phyloP scores from a whole-genome alignment of 2,888 invertebrate genomes.

The Apamea epomidion region DNA sequence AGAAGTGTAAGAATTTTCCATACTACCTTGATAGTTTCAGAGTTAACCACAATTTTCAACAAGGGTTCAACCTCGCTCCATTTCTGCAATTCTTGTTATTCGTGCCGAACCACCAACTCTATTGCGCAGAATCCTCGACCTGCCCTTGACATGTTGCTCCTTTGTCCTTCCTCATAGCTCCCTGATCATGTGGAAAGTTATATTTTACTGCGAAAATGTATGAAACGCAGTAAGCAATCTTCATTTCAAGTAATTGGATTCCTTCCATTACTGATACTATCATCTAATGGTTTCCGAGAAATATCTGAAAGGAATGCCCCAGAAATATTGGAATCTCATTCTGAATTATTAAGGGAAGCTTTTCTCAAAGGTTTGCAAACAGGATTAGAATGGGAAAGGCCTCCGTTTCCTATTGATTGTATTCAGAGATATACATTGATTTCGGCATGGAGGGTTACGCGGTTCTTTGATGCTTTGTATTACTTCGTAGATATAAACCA shows the following conservation, averaged over 20 bases:
- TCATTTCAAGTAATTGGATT: slow-evolving; percentile 25
- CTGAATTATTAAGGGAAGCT: slow-evolving; percentile 28
- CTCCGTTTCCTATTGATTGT: slow-evolving; percentile 40
- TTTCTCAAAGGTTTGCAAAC: slow-evolving; percentile 46
- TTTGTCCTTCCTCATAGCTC: slow-evolving; percentile 80
- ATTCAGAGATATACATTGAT: slow-evolving; percentile 35
- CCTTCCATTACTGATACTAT: slow-evolving; percentile 2
- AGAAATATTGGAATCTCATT: slow-evolving; percentile 33
- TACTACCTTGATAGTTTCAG: slow-evolving; percentile 23
- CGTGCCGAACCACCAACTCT: slow-evolving; percentile 58
- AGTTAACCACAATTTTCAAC: slow-evolving; percentile 44
- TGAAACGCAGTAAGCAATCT: slow-evolving; percentile 8
- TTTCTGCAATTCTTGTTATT: slow-evolving; percentile 67
- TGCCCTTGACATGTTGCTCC: slow-evolving; percentile 86
- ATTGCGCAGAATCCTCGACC: slow-evolving; percentile 89
- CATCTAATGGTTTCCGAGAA: neutral
- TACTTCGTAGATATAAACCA: neutral
- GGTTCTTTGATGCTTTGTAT: slow-evolving; percentile 8
- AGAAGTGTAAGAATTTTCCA: slow-evolving; percentile 10
- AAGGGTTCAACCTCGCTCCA: slow-evolving; percentile 70
- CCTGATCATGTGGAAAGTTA: slow-evolving; percentile 60
- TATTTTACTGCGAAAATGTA: slow-evolving; percentile 46
- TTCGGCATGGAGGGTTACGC: slow-evolving; percentile 1
- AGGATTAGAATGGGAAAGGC: slow-evolving; percentile 35
- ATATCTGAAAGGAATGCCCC: slow-evolving; percentile 7